Base-by-base conservation (phyloP, 2,888 invertebrate species). In the Coleophora deauratella region DNA sequence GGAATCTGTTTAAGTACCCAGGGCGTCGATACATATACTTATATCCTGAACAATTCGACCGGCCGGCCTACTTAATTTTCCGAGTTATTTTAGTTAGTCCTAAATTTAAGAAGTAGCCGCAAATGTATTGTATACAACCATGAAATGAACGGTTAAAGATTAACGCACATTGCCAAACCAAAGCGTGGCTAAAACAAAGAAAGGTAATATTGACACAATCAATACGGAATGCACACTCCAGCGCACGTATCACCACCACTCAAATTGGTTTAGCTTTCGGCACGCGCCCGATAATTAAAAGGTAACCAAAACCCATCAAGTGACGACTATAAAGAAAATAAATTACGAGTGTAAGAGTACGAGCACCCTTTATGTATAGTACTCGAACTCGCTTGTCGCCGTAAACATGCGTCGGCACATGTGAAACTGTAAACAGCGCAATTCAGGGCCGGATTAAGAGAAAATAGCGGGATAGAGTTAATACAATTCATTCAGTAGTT, bases 261-360 rank as follows among this genome's bases (percentile, higher is more conserved):
- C 66, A 70, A 77, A 74, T 75, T 71, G 71, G 68, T 72, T 68
- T 64, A 67, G 71, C 72, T 78, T 80, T 75, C 73, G 76, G 74
- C 78, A 67, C 62, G 72, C 73, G 73, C 71, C 57, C 74, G 72
- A 76, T 81, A 81, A 81, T 80, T 77, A 78, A 65, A 68, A 72
- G 72, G 71, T 68, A 72, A 72, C 72, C 66, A 63, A n/a, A 72
- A 71, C 48, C 65, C 66, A 77, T 73, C 72, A 72, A 69, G 70
- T 59, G 70, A 68, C 68, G 72, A 70, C 67, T 70, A 71, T 77
- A 76, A 78, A 78, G 62, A 69, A 73, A 73, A 79, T 79, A 79
- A 76, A 72, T 78, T 74, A 79, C 66, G 71, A 66, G 21, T 21
- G 21, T 21, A 21, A 21, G 21, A 21, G 62, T 66, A 66, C 62